Evolutionary conservation across 2,113 vertebrate species (phyloP).

Genomic region (Pterocles gutturalis): DNA sequence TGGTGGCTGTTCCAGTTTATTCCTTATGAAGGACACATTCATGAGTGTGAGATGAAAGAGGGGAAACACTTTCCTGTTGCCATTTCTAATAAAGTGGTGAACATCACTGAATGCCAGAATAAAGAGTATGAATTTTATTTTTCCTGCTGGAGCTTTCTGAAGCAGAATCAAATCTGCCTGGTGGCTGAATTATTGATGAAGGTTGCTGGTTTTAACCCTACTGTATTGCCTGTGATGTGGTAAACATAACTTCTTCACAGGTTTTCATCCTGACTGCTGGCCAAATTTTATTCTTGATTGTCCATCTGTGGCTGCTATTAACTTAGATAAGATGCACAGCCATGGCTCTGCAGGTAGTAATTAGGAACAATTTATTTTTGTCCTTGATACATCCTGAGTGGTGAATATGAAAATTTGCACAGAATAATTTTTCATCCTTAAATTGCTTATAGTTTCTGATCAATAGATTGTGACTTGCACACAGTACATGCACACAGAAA

Average conservation of each 20-base stretch:
- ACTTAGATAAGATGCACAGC: background rate
- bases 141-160: slow-evolving; percentile 14
- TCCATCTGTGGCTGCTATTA: background rate
- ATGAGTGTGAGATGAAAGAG: background rate
- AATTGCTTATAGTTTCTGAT: background rate
- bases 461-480: background rate
- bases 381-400: background rate
- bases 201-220: slow-evolving; percentile 1
- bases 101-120: background rate
- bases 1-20: background rate
- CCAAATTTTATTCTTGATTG: background rate
- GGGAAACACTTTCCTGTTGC: background rate
- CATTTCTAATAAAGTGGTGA: background rate
- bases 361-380: slow-evolving; percentile 19
- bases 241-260: slow-evolving; percentile 6
- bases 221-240: background rate
- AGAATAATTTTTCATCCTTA: background rate
- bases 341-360: background rate
- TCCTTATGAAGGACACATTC: background rate
- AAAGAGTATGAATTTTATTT: background rate
- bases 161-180: background rate
- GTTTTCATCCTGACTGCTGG: slow-evolving; percentile 3
- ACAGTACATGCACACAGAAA: accelerated
- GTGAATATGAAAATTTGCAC: background rate
- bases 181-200: slow-evolving; percentile 60